Evolutionary conservation across 2,888 invertebrate genomes (phyloP).

Genomic region (Slavum lentiscoides): DNA sequence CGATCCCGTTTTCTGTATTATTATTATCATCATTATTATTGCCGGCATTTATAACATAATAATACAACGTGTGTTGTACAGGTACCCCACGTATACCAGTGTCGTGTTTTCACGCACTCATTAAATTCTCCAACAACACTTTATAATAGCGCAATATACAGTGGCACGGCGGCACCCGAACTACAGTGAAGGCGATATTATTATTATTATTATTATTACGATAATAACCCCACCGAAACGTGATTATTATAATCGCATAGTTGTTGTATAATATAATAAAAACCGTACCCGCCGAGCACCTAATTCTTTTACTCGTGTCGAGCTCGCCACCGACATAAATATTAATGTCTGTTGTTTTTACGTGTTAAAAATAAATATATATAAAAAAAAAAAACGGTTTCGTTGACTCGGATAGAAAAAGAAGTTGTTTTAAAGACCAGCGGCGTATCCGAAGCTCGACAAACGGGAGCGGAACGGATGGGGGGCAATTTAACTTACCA

Average conservation of each 20-base stretch:
- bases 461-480: too few species aligned
- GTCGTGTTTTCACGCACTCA: conserved; percentile 46
- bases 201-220: conserved; percentile 7
- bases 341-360: too few species aligned
- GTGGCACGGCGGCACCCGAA: background rate
- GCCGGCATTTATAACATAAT: background rate
- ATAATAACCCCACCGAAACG: conserved; percentile 36
- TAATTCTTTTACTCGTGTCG: conserved; percentile 2
- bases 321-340: too few species aligned
- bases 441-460: too few species aligned
- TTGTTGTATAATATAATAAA: conserved; percentile 22
- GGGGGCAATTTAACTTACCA: too few species aligned
- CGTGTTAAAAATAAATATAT: too few species aligned
- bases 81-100: background rate
- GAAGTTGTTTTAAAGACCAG: too few species aligned
- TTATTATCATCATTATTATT: background rate
- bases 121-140: conserved; percentile 44
- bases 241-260: conserved; percentile 23
- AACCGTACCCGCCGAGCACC: too few species aligned
- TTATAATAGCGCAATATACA: conserved; percentile 16
- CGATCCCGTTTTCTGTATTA: conserved; percentile 4
- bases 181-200: conserved; percentile 2
- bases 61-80: background rate
- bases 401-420: too few species aligned
- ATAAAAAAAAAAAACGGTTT: too few species aligned